Percentiles rank a stretch among this genome's conserved stretches.
These are phyloP conservation scores for Hydractinia echinata DNA, from an alignment of 30 jellyfish, hydroid and myxozoan genomes.

Conservation along the genomic window DNA sequence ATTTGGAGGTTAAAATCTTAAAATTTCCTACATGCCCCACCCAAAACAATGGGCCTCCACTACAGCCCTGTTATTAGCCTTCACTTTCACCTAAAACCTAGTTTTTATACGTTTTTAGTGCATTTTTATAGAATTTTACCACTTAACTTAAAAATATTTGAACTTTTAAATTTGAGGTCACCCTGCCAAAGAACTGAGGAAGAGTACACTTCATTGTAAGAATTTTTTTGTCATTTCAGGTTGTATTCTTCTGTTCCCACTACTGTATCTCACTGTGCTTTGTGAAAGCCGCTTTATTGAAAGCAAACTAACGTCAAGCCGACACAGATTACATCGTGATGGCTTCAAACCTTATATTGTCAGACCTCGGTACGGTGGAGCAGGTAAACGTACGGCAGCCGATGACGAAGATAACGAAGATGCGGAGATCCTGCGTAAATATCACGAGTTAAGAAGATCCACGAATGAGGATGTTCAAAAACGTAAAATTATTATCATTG, in stretches of 20 bases:
- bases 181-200: neutral
- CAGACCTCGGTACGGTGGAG: slow-evolving; percentile 7
- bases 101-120: too few species aligned
- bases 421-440: neutral
- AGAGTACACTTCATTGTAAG: neutral
- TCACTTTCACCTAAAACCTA: too few species aligned
- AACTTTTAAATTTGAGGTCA: neutral
- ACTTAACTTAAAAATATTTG: too few species aligned
- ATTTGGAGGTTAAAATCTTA: too few species aligned
- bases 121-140: too few species aligned
- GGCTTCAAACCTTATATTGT: slow-evolving; percentile 6
- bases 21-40: too few species aligned
- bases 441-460: neutral
- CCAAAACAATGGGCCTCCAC: too few species aligned
- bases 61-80: too few species aligned
- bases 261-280: neutral
- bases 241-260: neutral
- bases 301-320: neutral
- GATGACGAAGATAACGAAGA: neutral
- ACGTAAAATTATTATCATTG: neutral
- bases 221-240: neutral
- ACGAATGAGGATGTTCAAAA: neutral
- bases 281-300: neutral
- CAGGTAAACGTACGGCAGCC: slow-evolving; percentile 9
- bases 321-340: neutral